Base-by-base conservation (phyloP, 2,888 invertebrate species). In the Hypomecis punctinalis region DNA sequence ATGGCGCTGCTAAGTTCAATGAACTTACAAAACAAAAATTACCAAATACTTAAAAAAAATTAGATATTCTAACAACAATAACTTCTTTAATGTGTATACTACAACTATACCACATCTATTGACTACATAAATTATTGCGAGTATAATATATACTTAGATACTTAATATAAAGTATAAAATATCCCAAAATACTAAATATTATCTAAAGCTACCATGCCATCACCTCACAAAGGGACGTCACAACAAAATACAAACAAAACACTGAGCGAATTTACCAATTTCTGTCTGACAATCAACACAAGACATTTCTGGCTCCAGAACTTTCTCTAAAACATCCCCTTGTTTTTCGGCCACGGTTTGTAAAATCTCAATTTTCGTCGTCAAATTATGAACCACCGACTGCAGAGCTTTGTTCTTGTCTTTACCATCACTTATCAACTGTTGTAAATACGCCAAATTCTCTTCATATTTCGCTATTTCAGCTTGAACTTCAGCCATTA, bases 401-500 rank as follows among this genome's bases (percentile, higher is more conserved):
- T 84, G 77, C 13, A 89, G 72, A 5, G 76, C 65, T 6, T 64
- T 66, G 69, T 91, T 91, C 58, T 76, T 82, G 4, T 78, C 75
- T 5, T 83, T 80, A 0, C 83, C 86, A 63, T 88, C 84, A 2
- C 78, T 76, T 0, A 87, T 71, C 51, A 80, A 66, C 5, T 69
- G 81, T 62, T 88, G 81, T 10, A 92, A 75, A 5, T 75, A 43
- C 51, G 76, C 71, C 61, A 91, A 73, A 66, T 88, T 88, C 1
- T 80, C 71, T 55, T 90, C 91, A 58, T 87, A 91, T 36, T 67
- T 75, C 1, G 76, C 73, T 33, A 92, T 68, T 66, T 86, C 84
- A 3, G 45, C 37, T 72, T 85, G 73, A 77, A 90, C 78, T 54
- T 86, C 82, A 11, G 69, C 70, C 6, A 84, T 57, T 6, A 76